These are phyloP conservation scores for Notothenia rossii DNA, from an alignment of 2,113 vertebrate species.

Conservation along the genomic window DNA sequence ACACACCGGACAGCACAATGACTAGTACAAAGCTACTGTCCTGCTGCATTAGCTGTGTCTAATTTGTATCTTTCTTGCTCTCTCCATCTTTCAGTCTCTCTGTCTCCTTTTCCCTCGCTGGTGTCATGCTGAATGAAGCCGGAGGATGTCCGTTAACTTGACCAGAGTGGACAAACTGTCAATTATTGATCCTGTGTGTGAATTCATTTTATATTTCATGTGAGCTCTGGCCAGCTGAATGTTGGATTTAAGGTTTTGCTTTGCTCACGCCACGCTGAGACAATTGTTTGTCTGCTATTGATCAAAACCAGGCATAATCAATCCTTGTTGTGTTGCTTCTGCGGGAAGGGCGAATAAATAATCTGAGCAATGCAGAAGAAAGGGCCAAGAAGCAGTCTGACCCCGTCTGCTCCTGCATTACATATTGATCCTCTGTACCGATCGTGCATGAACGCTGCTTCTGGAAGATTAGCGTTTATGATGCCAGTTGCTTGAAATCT, in stretches of 20 bases:
- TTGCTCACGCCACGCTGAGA: conserved; percentile 34
- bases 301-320: conserved; percentile 61
- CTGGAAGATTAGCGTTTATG: conserved; percentile 8
- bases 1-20: conserved; percentile 73
- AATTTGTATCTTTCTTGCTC: conserved; percentile 60
- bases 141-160: conserved; percentile 39
- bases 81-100: conserved; percentile 25
- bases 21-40: conserved; percentile 79
- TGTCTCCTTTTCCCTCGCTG: background rate
- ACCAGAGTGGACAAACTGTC: conserved; percentile 47
- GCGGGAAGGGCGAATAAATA: conserved; percentile 1
- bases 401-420: conserved; percentile 35
- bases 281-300: conserved; percentile 77
- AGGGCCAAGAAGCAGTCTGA: conserved; percentile 34
- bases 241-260: conserved; percentile 42
- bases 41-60: conserved; percentile 77
- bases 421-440: conserved; percentile 47
- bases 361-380: conserved; percentile 34
- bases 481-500: conserved; percentile 58
- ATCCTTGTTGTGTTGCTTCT: conserved; percentile 33
- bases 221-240: conserved; percentile 14
- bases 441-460: conserved; percentile 10
- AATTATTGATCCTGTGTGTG: conserved; percentile 61
- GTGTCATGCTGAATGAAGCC: conserved; percentile 54
- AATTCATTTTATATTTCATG: conserved; percentile 40